Conservation (phyloP, 2,113 vertebrate genomes). For the Anolis sagrei region DNA sequence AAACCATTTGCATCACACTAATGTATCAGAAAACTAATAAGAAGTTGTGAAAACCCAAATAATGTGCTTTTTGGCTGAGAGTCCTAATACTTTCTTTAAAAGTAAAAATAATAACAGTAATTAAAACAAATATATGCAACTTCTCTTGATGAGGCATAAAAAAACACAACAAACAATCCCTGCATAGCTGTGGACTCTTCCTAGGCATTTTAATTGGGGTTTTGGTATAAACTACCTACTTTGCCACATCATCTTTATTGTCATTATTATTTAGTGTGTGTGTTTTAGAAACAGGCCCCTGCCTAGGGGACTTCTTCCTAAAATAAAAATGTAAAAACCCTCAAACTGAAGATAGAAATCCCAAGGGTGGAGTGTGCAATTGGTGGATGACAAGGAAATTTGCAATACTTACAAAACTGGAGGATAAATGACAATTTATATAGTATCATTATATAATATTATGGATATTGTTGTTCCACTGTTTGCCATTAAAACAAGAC, state of each 20-base stretch:
- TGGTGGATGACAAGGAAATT: constrained; percentile 49
- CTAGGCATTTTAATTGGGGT: constrained; percentile 1
- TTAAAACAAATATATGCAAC: background rate
- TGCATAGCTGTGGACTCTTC: constrained; percentile 13
- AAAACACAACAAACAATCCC: constrained; percentile 26
- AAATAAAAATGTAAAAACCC: constrained; percentile 34
- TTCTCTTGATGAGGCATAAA: constrained; percentile 1
- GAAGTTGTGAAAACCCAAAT: background rate
- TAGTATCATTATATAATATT: no score
- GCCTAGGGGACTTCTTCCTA: constrained; percentile 45
- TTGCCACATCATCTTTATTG: constrained; percentile 36
- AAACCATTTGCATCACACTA: background rate
- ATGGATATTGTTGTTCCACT: no score
- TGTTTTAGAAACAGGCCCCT: background rate
- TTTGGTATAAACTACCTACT: constrained; percentile 42
- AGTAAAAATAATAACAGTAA: background rate
- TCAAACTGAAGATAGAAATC: constrained; percentile 51
- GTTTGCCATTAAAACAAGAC: no score
- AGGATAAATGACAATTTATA: constrained; percentile 31
- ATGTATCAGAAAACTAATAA: background rate
- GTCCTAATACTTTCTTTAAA: background rate
- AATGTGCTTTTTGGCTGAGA: background rate
- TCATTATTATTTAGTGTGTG: background rate
- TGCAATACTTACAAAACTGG: constrained; percentile 47
- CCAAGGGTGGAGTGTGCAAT: constrained; percentile 41